phyloP scores from a whole-genome alignment of 2,113 vertebrate species.

The Otis tarda region DNA sequence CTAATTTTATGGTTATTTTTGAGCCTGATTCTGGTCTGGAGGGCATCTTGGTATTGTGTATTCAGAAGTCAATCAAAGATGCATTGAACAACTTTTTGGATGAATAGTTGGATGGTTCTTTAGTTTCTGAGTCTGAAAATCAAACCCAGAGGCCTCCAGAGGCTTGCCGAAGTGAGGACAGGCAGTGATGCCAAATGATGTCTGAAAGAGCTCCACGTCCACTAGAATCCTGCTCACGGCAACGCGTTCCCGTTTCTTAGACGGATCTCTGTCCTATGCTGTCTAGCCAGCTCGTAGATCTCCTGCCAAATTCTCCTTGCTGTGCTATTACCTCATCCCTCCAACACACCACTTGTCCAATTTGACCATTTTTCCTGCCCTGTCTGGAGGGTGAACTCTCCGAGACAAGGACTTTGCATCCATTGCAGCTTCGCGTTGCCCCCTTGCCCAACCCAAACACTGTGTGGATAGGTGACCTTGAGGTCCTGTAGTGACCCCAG shows the following conservation, averaged over 20 bases:
- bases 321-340: constrained; percentile 66
- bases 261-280: constrained; percentile 39
- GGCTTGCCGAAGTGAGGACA: background rate
- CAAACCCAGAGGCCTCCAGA: background rate
- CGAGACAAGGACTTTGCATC: background rate
- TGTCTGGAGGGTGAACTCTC: constrained; percentile 2
- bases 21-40: background rate
- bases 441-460: accelerated
- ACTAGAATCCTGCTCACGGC: background rate
- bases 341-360: background rate
- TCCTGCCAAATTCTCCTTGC: constrained; percentile 55
- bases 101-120: background rate
- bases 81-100: background rate
- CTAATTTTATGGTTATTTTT: background rate
- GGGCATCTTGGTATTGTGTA: accelerated
- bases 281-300: constrained; percentile 53
- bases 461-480: accelerated
- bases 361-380: background rate
- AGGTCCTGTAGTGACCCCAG: background rate
- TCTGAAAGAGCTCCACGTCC: constrained; percentile 35
- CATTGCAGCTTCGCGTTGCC: accelerated
- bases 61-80: constrained; percentile 1
- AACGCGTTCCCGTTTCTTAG: constrained; percentile 6
- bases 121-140: background rate
- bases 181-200: constrained; percentile 43